Percentiles rank a stretch among this genome's conserved stretches.
These are phyloP conservation scores for Clamator glandarius DNA, from an alignment of 2,797 vertebrate species.

Conservation along the genomic window DNA sequence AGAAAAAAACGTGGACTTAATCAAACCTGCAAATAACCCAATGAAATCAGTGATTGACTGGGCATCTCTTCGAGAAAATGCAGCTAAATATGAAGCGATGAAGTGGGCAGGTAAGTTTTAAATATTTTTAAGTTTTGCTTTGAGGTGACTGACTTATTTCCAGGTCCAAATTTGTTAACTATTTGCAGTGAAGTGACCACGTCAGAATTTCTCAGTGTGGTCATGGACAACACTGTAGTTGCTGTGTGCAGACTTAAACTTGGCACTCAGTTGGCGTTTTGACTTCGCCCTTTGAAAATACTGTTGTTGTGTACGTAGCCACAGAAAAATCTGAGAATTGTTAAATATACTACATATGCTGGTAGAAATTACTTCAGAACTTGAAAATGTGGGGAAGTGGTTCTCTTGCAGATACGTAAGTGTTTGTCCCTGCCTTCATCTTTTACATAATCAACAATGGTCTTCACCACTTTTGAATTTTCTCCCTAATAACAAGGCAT, in stretches of 20 bases:
- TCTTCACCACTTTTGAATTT: neutral
- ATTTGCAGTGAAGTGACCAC: neutral
- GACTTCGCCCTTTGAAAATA: neutral
- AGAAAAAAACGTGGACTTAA: neutral
- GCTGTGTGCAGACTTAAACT: neutral
- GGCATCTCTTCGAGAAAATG: conserved; percentile 86
- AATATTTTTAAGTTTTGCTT: neutral
- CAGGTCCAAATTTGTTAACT: neutral
- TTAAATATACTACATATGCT: neutral
- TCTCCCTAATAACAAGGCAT: neutral
- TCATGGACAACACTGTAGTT: neutral
- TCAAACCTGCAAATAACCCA: conserved; percentile 14
- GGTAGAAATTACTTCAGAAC: neutral
- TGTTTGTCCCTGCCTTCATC: neutral
- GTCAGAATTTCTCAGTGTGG: neutral
- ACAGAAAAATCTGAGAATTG: neutral
- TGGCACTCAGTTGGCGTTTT: neutral
- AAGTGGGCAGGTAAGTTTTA: conserved; percentile 92
- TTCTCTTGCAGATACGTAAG: neutral
- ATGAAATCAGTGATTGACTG: conserved; percentile 82
- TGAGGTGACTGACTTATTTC: neutral
- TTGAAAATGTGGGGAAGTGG: neutral
- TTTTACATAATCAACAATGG: neutral
- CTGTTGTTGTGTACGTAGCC: neutral
- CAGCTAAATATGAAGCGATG: conserved; percentile 84